Evolutionary conservation across 2,113 vertebrate species (phyloP), one percentile per base, ranked within the genome.

Genomic region (Gobio gobio): DNA sequence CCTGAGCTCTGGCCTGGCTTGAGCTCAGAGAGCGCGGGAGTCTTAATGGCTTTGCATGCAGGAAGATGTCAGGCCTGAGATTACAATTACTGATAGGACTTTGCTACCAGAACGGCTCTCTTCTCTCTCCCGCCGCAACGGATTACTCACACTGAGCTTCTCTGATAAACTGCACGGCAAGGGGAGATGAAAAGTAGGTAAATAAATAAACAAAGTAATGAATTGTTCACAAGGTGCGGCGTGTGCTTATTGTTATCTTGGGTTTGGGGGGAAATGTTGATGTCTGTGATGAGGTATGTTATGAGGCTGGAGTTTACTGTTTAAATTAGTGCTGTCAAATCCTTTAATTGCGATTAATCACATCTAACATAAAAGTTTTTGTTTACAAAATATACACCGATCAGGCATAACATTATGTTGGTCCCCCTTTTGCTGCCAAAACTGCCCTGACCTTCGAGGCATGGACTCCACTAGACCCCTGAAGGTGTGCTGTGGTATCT

Each of bases 11-110:
- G 84, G 78, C 47, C 76, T 75, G 40, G 47, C 66, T 75, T 36
- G 68, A 36, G 78, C 73, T 66, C 82, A 26, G 59, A 58, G 54
- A 89, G 76, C 80, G 64, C 70, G 36, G 72, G 51, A 78, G 75
- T 87, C 89, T 88, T 88, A 90, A 87, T 86, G 82, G 89, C 78
- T 89, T 89, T 90, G 86, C 89, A 89, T 88, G 89, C 86, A 89
- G 82, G 88, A 83, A 87, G 85, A 87, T 89, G 89, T 89, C 88
- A 89, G 81, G 72, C 64, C 89, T 72, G 78, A 83, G 89, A 90
- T 90, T 89, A 90, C 86, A 89, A 88, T 89, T 89, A 88, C 83
- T 81, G 88, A 90, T 89, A 89, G 78, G 43, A 51, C 49, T 63
- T 83, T 45, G 83, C 77, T 87, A 89, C 87, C 88, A 77, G 56